Evolutionary conservation across 2,888 invertebrate genomes (phyloP).

Genomic region (Lepas anatifera): DNA sequence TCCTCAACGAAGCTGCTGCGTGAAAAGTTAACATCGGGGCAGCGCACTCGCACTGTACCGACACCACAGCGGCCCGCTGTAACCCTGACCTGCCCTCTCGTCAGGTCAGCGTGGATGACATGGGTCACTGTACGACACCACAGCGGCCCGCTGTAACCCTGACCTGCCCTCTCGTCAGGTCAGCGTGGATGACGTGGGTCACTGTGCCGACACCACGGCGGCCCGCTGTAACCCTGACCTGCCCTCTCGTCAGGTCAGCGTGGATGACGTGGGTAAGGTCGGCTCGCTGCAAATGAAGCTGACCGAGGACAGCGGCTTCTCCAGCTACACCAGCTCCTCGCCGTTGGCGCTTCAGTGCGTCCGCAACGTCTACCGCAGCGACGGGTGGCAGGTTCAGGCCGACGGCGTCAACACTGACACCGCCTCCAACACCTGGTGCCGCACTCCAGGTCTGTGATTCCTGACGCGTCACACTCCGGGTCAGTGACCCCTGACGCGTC

Average conservation of each 20-base stretch:
- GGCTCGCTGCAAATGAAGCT: conserved; percentile 18
- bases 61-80: too few relatives aligned
- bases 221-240: too few relatives aligned
- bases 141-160: too few relatives aligned
- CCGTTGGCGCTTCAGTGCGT: background rate
- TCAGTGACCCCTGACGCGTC: too few relatives aligned
- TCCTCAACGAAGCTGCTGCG: too few relatives aligned
- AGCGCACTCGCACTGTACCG: too few relatives aligned
- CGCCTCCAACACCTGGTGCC: conserved; percentile 53
- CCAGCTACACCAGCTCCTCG: conserved; percentile 14
- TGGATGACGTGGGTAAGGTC: conserved; percentile 19
- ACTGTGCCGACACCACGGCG: conserved; percentile 1
- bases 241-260: conserved; percentile 16
- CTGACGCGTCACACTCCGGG: too few relatives aligned
- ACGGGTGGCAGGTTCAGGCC: conserved; percentile 39
- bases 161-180: too few relatives aligned
- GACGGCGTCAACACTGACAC: conserved; percentile 48
- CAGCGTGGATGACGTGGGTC: conserved; percentile 17
- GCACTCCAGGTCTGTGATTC: conserved; percentile 56
- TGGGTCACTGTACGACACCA: too few relatives aligned
- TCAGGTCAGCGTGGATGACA: conserved; percentile 21
- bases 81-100: background rate
- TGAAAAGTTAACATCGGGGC: too few relatives aligned
- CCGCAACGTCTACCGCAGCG: conserved; percentile 18
- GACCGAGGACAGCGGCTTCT: conserved; percentile 19